A percentile compares a stretch with the other conserved stretches of the same genome.
Evolutionary conservation across 2,888 invertebrate species (phyloP).

Genomic region (Sinodicranocentrus sp.): DNA sequence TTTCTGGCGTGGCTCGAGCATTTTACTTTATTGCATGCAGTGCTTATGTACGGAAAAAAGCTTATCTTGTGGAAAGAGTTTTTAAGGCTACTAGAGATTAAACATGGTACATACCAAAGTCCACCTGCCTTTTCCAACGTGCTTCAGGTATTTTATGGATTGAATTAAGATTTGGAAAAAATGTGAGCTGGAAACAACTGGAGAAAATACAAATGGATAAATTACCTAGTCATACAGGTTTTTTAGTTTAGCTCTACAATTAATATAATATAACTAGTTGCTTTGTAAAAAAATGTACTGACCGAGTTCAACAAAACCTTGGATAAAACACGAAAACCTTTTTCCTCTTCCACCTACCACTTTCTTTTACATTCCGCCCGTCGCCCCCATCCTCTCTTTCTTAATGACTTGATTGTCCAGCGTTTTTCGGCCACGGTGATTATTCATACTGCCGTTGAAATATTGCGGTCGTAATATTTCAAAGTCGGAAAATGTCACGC

Average conservation of each 20-base stretch:
- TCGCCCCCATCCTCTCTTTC: slow-evolving; percentile 33
- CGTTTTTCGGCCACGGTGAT: slow-evolving; percentile 16
- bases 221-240: too few relatives aligned
- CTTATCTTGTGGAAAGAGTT: slow-evolving; percentile 11
- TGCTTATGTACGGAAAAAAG: slow-evolving; percentile 12
- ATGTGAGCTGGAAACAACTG: background rate
- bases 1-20: background rate
- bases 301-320: slow-evolving; percentile 37
- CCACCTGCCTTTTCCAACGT: slow-evolving; percentile 9
- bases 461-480: slow-evolving; percentile 61
- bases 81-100: background rate
- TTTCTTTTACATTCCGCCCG: slow-evolving; percentile 21
- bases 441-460: slow-evolving; percentile 54
- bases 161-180: slow-evolving; percentile 15
- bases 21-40: slow-evolving; percentile 47
- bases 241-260: background rate
- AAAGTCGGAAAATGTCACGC: slow-evolving; percentile 48
- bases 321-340: slow-evolving; percentile 11
- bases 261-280: slow-evolving; percentile 28
- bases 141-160: slow-evolving; percentile 37
- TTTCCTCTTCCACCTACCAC: slow-evolving; percentile 52
- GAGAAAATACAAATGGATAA: too few relatives aligned
- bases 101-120: too few relatives aligned
- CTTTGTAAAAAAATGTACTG: slow-evolving; percentile 18
- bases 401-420: slow-evolving; percentile 53